Percentiles rank a stretch among this genome's conserved stretches.
Conservation (phyloP, 2,797 vertebrate genomes). For the Ciconia nigra region DNA sequence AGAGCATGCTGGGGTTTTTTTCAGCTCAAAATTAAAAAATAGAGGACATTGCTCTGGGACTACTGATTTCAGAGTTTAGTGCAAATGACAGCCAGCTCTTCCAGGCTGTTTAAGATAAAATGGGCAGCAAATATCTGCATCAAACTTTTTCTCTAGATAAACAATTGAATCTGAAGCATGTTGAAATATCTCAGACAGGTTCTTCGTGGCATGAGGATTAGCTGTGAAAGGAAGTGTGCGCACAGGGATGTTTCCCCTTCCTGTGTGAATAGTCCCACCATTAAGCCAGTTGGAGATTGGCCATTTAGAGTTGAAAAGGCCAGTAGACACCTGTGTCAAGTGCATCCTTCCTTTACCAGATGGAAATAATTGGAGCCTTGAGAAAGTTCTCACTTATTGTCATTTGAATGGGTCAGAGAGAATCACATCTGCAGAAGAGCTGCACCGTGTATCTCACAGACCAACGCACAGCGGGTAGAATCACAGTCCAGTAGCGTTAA, state of each 20-base stretch:
- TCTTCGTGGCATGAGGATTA: not conserved
- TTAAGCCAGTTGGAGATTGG: not conserved
- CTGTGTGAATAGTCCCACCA: not conserved
- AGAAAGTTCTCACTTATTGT: not conserved
- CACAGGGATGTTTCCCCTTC: not conserved
- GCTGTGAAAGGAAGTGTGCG: not conserved
- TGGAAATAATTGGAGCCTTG: conserved; percentile 8
- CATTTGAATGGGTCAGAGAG: not conserved
- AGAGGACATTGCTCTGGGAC: not conserved
- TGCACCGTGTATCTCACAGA: not conserved
- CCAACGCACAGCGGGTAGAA: not conserved
- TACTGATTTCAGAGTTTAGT: not conserved
- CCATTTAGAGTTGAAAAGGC: conserved; percentile 45
- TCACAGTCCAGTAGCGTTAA: not conserved
- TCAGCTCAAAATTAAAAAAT: not conserved
- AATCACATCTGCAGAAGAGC: not conserved
- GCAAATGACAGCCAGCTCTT: not conserved
- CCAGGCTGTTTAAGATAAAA: not conserved
- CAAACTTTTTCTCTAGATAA: not conserved
- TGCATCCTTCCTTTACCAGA: conserved; percentile 42
- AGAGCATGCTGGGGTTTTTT: not conserved
- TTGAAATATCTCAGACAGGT: not conserved
- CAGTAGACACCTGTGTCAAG: conserved; percentile 29
- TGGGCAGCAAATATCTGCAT: not conserved
- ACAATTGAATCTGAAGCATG: not conserved